Evolutionary conservation across 2,113 vertebrate genomes (phyloP).

Genomic region (Agapornis roseicollis): DNA sequence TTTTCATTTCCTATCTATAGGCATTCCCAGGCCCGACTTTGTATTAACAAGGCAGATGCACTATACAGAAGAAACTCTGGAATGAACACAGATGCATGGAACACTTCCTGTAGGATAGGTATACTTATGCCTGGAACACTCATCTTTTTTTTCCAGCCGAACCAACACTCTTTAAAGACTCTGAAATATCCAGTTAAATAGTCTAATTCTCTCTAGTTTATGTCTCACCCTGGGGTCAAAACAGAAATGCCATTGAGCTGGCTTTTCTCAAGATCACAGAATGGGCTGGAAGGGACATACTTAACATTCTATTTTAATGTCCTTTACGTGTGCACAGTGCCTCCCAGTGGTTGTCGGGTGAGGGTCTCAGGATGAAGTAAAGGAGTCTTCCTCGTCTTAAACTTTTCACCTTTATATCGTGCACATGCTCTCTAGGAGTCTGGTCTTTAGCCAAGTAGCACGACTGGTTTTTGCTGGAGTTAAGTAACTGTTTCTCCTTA

Average conservation of each 20-base stretch:
- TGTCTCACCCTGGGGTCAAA: not conserved
- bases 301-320: not conserved
- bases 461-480: too few relatives aligned
- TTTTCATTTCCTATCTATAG: not conserved
- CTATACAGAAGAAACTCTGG: not conserved
- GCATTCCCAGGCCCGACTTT: not conserved
- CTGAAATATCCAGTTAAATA: not conserved
- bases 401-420: too few relatives aligned
- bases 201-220: not conserved
- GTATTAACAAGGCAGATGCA: not conserved
- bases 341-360: too few relatives aligned
- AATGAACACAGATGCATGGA: not conserved
- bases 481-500: too few relatives aligned
- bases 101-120: not conserved
- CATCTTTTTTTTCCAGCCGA: not conserved
- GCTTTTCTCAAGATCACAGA: not conserved
- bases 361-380: too few relatives aligned
- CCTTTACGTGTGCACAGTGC: too few relatives aligned
- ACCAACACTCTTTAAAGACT: not conserved
- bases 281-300: too few relatives aligned
- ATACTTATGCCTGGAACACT: not conserved
- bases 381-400: too few relatives aligned
- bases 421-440: too few relatives aligned
- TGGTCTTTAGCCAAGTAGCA: too few relatives aligned
- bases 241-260: not conserved